A percentile compares a stretch with the other conserved stretches of the same genome.
Evolutionary conservation across 1,140 invertebrate species (phyloP).

Genomic region (Oedothorax gibbosus): DNA sequence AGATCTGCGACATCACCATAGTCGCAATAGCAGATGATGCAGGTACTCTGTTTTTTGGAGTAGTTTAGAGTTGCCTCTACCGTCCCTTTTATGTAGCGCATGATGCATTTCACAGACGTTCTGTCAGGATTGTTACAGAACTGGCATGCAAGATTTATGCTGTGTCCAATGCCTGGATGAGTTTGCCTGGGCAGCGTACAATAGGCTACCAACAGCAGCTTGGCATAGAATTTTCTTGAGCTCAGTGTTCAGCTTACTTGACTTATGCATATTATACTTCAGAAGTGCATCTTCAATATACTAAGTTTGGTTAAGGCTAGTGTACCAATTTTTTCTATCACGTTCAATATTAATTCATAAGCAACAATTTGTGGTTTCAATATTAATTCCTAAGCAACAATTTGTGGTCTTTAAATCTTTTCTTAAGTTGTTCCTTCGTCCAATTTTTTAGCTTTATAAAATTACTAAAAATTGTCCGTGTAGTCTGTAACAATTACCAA

Average conservation of each 20-base stretch:
- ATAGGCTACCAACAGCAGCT: slow-evolving; percentile 63
- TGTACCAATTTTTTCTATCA: slow-evolving; percentile 22
- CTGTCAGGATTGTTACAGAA: slow-evolving; percentile 67
- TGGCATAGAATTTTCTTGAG: slow-evolving; percentile 42
- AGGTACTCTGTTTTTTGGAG: background rate
- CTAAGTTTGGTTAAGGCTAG: slow-evolving; percentile 27
- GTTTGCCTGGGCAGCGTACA: slow-evolving; percentile 69
- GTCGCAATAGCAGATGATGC: slow-evolving; percentile 65
- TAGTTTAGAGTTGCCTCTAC: slow-evolving; percentile 8
- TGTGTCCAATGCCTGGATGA: slow-evolving; percentile 70
- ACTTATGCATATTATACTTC: background rate
- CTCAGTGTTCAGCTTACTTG: background rate
- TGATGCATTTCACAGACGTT: slow-evolving; percentile 67
- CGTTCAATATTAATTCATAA: slow-evolving; percentile 34
- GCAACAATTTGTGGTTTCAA: background rate
- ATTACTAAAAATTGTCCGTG: slow-evolving; percentile 60
- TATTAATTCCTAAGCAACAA: slow-evolving; percentile 34
- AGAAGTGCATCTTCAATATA: background rate
- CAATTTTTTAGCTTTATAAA: slow-evolving; percentile 22
- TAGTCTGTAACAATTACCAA: slow-evolving; percentile 54
- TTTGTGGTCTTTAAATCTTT: background rate
- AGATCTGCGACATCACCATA: slow-evolving; percentile 64
- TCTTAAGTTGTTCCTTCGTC: slow-evolving; percentile 22
- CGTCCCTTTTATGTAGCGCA: slow-evolving; percentile 70
- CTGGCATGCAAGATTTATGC: slow-evolving; percentile 69